Evolutionary conservation across 64 coral and sea anemone genomes (phyloP).

Genomic region (Montipora capricornis): DNA sequence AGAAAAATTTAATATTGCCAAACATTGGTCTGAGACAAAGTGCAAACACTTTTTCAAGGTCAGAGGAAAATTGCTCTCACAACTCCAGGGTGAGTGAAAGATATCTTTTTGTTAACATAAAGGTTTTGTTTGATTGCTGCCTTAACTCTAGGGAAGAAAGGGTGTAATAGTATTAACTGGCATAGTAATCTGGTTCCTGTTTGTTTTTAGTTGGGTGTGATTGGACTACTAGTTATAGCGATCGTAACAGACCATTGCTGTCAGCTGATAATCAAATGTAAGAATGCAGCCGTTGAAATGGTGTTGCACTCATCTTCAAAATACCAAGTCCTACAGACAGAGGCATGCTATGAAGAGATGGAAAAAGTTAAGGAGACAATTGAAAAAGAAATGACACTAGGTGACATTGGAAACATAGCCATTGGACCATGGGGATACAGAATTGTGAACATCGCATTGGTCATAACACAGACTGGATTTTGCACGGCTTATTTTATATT

Average conservation of each 20-base stretch:
- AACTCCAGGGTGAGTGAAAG: too few relatives aligned
- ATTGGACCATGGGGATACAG: constrained; percentile 91
- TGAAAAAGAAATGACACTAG: constrained; percentile 90
- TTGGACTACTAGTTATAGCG: constrained; percentile 85
- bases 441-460: constrained; percentile 87
- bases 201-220: constrained; percentile 82
- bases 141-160: background rate
- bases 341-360: constrained; percentile 79
- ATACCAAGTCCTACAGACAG: constrained; percentile 66
- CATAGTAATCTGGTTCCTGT: background rate
- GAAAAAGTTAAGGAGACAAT: constrained; percentile 75
- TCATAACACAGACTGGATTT: constrained; percentile 92
- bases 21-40: too few relatives aligned
- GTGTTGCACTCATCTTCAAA: constrained; percentile 84
- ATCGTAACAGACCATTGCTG: constrained; percentile 93
- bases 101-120: background rate
- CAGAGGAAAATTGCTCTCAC: too few relatives aligned
- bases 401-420: constrained; percentile 91
- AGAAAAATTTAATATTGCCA: too few relatives aligned
- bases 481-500: constrained; percentile 99
- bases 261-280: constrained; percentile 94
- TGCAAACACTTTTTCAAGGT: too few relatives aligned
- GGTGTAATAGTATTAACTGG: background rate
- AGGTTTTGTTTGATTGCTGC: too few relatives aligned
- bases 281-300: constrained; percentile 88